Base-by-base conservation (phyloP, 1,140 invertebrate species). In the Drosophila lacteicornis region DNA sequence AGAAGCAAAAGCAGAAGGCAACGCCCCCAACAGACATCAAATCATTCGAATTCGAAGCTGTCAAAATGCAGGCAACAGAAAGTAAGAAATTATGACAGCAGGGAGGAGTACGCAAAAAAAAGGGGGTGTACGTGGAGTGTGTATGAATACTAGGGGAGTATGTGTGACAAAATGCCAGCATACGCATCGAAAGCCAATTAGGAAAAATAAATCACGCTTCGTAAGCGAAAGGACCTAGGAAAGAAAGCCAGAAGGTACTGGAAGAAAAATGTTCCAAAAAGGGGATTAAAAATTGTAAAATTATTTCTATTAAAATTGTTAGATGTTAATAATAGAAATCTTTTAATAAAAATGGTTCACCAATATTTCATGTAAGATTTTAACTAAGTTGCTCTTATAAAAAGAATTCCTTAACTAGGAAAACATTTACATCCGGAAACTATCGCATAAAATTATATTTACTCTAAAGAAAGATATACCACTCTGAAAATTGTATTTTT, bases 151-250 rank as follows among this genome's bases (percentile, higher is more conserved):
- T 25, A 40, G 19, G 53, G 36, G 53, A 56, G 53, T 56, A 25
- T 56, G 45, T 67, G 22, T 25, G 56, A 47, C 78, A 79, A 81
- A 86, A 85, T 85, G 75, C 75, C 82, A 71, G 67, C 68, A 68
- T 79, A 90, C 79, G 85, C 81, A 75, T 76, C 78, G 74, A 91
- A 90, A 90, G 85, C 85, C 85, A 90, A 90, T 90, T 90, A 90
- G 85, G 62, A 68, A 85, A 83, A 79, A 85, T 85, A 88, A 90
- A 88, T 91, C 85, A 85, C 70, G 68, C 67, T 62, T 81, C 86
- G 79, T 75, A 74, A 66, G 85, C 80, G 63, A 67, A 79, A 83
- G 70, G 82, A 73, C 70, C 70, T 58, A 63, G 56, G 8, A 38
- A 55, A 55, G 17, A 68, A 73, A 63, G 61, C 46, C 59, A 56